These are phyloP conservation scores for Henricia sp. DNA, from an alignment of 53 echinoderm and acorn worm genomes.

Conservation along the genomic window DNA sequence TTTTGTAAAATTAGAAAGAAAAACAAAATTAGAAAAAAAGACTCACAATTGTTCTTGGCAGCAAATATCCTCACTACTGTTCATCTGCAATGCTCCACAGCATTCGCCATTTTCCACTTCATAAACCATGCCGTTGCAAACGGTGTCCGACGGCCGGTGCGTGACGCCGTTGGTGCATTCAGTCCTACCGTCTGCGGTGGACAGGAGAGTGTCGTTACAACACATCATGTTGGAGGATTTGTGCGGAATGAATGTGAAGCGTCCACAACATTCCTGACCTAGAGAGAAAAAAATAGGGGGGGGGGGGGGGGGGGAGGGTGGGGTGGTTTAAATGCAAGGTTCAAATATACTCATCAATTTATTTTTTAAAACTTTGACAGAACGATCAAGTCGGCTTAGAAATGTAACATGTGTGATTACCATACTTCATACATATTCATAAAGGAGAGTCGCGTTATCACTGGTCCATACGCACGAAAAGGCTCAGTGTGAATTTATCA, in stretches of 20 bases:
- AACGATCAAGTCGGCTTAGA: too few relatives aligned
- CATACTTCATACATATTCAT: too few relatives aligned
- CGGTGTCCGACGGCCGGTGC: slow-evolving; percentile 60
- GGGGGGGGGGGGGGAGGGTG: not conserved
- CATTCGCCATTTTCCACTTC: slow-evolving; percentile 55
- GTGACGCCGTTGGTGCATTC: slow-evolving; percentile 55
- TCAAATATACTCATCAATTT: too few relatives aligned
- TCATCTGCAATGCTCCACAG: slow-evolving; percentile 59
- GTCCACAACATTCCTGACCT: slow-evolving; percentile 64
- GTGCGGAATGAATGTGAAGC: too few relatives aligned
- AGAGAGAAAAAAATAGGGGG: not conserved
- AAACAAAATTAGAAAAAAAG: not conserved
- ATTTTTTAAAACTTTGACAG: too few relatives aligned
- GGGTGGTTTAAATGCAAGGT: too few relatives aligned
- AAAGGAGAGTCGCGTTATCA: too few relatives aligned
- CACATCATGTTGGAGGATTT: slow-evolving; percentile 44
- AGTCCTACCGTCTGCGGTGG: slow-evolving; percentile 33
- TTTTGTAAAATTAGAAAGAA: not conserved
- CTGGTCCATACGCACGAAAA: too few relatives aligned
- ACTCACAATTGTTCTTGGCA: slow-evolving; percentile 73
- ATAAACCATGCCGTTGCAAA: slow-evolving; percentile 59
- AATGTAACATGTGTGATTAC: too few relatives aligned
- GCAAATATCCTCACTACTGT: slow-evolving; percentile 60
- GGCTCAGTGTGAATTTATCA: too few relatives aligned
- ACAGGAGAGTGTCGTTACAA: slow-evolving; percentile 31